Evolutionary conservation across 2,797 vertebrate species (phyloP), one percentile per base, ranked within the genome.

Genomic region (Etheostoma nigrum): DNA sequence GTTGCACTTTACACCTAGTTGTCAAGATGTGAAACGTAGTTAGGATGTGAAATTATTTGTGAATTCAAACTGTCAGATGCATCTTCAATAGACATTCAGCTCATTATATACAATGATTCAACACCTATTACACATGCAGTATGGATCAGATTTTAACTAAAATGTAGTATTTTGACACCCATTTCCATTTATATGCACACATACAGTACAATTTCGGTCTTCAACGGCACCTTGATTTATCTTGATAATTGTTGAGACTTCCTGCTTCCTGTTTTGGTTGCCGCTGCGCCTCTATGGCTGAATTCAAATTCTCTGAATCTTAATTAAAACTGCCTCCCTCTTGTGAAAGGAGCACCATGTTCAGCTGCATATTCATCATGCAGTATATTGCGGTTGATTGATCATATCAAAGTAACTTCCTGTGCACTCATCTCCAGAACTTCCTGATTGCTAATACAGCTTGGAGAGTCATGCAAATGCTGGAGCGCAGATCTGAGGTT

Each of bases 351-450:
- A 59, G 71, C 62, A 1, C 48, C 67, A 27, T 74, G 72, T 88
- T 83, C 45, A 84, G 88, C 76, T 86, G 82, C 85, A 78, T 85
- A 91, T 91, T 94, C 87, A 92, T 89, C 81, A 59, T 2, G 70
- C 75, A 5, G 68, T 60, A 72, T 74, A 84, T 84, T 81, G 77
- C 40, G 80, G 63, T 25, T 85, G 88, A 90, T 89, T 91, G 85
- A 92, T 90, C 71, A 25, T 86, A 90, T 92, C 88, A 90, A 79
- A 85, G 79, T 6, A 18, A 81, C 87, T 93, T 91, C 89, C 84
- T 86, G 81, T 23, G 68, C 45, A 15, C 85, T 86, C 78, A 77
- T 83, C 84, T 70, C 51, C 59, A 72, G 6, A 74, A 84, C 86
- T 86, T 90, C 84, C 90, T 90, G 91, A 91, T 90, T 90, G 82